Evolutionary conservation across 2,797 vertebrate species (phyloP), one percentile per base, ranked within the genome.

Genomic region (Podargus strigoides): DNA sequence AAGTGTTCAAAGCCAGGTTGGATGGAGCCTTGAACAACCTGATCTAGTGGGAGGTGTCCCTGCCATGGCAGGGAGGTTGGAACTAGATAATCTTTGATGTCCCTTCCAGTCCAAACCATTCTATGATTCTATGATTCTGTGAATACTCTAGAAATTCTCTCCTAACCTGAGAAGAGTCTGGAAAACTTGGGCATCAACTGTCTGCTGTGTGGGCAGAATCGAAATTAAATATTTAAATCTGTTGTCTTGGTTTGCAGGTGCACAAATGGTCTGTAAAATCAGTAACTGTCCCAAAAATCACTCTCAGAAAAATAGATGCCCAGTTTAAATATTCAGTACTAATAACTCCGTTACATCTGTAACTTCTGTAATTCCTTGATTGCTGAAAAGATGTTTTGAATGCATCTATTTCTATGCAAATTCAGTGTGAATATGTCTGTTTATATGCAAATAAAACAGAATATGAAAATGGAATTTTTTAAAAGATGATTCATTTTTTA

Each of bases 401-500:
- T 59, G 55, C 87, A 83, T 77, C 77, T 85, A 79, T 90, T 94
- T 85, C 66, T 94, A 93, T 95, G 62, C 69, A 95, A 97, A 96
- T 93, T 36, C 78, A 58, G 52, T 82, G 28, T 56, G 59, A 92
- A 85, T 88, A 74, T n/a, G 26, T 80, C 69, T 93, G 69, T 84
- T 91, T 90, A 64, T 95, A 84, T 94, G 41, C 81, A 96, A 97
- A 97, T 95, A 95, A 91, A 93, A 39, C 12, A 66, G 69, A 46
- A 82, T 42, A 87, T 15, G 63, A 44, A 83, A 94, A 91, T 69
- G 41, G 4, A 53, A 3, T 56, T 81, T 93, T 91, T 90, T 36
- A 5, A 55, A 88, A 87, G 72, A 90, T 85, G 1, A 91, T 84
- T 96, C 69, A 76, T 42, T 93, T 92, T 86, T 94, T 82, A 91